These are phyloP conservation scores for Salmo trutta DNA, from an alignment of 2,797 vertebrate species.

Conservation along the genomic window DNA sequence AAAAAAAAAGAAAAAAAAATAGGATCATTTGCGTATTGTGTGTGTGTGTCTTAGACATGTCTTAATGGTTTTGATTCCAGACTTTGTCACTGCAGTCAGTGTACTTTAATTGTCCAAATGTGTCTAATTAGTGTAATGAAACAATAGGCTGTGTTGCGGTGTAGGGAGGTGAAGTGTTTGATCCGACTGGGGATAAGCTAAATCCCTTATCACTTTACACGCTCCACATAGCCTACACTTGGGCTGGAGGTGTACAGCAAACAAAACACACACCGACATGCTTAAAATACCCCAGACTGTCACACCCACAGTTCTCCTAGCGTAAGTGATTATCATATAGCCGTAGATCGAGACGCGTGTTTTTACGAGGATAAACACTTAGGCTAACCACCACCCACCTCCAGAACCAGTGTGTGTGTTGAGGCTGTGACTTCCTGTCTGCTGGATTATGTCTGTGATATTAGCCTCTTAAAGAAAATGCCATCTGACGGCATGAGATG, in stretches of 20 bases:
- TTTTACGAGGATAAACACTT: too few species aligned
- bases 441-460: constrained; percentile 14
- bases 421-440: neutral
- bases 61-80: constrained; percentile 12
- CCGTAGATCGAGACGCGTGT: too few species aligned
- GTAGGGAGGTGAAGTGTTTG: neutral
- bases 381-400: too few species aligned
- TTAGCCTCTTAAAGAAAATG: constrained; percentile 45
- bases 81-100: constrained; percentile 26
- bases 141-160: neutral
- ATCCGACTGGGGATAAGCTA: neutral
- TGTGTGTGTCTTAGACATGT: neutral
- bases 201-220: neutral
- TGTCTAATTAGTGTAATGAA: neutral
- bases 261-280: neutral
- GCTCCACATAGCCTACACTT: neutral
- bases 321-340: too few species aligned
- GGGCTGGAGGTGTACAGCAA: neutral
- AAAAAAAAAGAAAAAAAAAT: too few species aligned
- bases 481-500: constrained; percentile 36
- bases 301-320: neutral
- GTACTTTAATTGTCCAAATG: neutral
- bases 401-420: neutral
- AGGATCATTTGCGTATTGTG: neutral
- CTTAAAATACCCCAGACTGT: neutral